Conservation (phyloP, 2,797 vertebrate genomes). For the Bradypodion pumilum region DNA sequence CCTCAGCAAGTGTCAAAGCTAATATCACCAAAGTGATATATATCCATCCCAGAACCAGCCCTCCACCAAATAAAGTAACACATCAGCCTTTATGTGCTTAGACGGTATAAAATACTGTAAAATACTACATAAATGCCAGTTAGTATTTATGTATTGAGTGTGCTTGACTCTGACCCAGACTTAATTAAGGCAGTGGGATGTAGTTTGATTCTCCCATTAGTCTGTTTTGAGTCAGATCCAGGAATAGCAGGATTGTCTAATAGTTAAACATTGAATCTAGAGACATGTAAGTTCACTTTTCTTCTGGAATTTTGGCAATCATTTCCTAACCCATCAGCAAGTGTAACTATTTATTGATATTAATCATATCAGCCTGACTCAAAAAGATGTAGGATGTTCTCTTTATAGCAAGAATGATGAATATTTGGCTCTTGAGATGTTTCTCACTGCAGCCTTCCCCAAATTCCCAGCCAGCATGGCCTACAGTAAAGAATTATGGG, state of each 20-base stretch:
- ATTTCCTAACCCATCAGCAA: not conserved
- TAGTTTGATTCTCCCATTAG: slow-evolving; percentile 13
- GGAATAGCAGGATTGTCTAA: slow-evolving; percentile 19
- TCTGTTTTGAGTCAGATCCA: slow-evolving; percentile 18
- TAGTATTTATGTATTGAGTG: slow-evolving; percentile 25
- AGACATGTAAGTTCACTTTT: not conserved
- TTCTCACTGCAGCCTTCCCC: not conserved
- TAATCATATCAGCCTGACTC: not conserved
- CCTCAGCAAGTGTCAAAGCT: slow-evolving; percentile 27
- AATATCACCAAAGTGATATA: slow-evolving; percentile 23
- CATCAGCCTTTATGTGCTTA: slow-evolving; percentile 21
- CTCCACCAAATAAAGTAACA: slow-evolving; percentile 18
- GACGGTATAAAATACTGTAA: slow-evolving; percentile 19
- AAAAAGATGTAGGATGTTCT: not conserved
- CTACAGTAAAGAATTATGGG: too few species aligned
- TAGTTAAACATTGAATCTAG: slow-evolving; percentile 2
- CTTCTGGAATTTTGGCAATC: slow-evolving; percentile 12
- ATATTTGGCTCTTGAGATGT: not conserved
- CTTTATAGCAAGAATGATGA: not conserved
- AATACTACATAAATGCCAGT: slow-evolving; percentile 13
- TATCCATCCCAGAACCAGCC: slow-evolving; percentile 6
- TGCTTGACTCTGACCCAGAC: slow-evolving; percentile 25
- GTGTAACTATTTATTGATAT: not conserved
- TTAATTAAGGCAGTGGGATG: slow-evolving; percentile 27
- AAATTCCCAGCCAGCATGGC: not conserved